Conservation (phyloP, 2,113 vertebrate genomes). For the Serilophus lunatus region DNA sequence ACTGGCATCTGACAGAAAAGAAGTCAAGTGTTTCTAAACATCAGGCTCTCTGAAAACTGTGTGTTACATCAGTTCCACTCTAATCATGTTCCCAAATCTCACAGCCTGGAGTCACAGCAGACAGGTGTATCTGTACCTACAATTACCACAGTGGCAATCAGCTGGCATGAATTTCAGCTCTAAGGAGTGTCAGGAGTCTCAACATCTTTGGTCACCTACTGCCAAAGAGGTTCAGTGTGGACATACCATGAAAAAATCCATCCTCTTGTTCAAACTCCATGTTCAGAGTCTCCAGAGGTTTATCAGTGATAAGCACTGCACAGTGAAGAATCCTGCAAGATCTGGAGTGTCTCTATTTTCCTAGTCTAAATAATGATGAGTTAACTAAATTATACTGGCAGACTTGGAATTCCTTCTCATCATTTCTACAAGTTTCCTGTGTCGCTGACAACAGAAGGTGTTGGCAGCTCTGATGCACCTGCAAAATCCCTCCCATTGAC, state of each 20-base stretch:
- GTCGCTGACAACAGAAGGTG: not conserved
- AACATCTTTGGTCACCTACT: not conserved
- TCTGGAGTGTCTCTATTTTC: not conserved
- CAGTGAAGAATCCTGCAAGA: not conserved
- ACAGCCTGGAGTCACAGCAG: not conserved
- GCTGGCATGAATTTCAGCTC: not conserved
- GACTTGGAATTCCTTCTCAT: not conserved
- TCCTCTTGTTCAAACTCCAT: not conserved
- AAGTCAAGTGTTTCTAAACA: not conserved
- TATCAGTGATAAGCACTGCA: not conserved
- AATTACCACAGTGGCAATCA: not conserved
- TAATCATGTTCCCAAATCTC: not conserved
- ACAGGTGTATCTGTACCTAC: too few relatives aligned
- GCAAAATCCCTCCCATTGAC: not conserved
- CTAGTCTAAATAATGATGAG: not conserved
- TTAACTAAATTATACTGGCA: not conserved
- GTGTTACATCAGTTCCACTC: not conserved
- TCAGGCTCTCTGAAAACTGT: not conserved
- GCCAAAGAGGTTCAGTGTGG: not conserved
- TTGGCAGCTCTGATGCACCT: not conserved
- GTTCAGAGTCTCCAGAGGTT: not conserved
- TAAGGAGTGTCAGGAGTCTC: not conserved
- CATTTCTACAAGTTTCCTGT: not conserved
- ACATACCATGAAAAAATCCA: not conserved
- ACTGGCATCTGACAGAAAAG: not conserved